Base-by-base conservation (phyloP, 2,113 vertebrate species). In the Eolophus roseicapilla region DNA sequence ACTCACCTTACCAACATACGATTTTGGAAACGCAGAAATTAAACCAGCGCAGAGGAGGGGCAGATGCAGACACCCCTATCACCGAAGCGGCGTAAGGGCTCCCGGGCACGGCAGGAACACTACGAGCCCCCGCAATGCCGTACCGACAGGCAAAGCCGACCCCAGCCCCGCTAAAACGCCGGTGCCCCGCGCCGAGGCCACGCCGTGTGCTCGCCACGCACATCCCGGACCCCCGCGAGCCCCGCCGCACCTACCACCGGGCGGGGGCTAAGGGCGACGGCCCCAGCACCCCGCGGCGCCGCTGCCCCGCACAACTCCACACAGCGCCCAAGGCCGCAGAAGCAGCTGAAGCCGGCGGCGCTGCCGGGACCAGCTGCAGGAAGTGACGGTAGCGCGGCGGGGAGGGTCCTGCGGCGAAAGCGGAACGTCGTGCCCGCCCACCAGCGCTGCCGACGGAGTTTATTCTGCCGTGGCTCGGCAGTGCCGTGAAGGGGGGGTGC, bases 361-460 rank as follows among this genome's bases (percentile, higher is more conserved):
- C 95, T 29, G 88, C 46, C 82, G 92, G 93, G 78, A 94, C 95
- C 97, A 97, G 97, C 97, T 97, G 97, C 97, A 97, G 97, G 97
- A 98, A 98, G 97, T 97, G 97, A 98, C 95, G 93, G 92, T 96
- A 94, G 46, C 90, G 92, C 88, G 74, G 87, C 55, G 55, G 84
- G 75, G 94, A 75, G 96, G 93, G 67, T 14, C 4, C 33, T n/a
- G 55, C 20, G 55, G 33, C 13, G 20, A 20, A 33, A 4, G 21
- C 9, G 3, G 60, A 11, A 8, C 7, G 5, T 7, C 35, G 7
- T 8, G 27, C 5, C 6, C 52, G 7, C n/a, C 37, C 52, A 10
- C 21, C 10, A 6, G n/a, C 13, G 43, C 13, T 27, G 5, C 29
- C 10, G 11, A 7, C 12, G 1, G 21, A 17, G 2, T 6, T 21